A percentile compares a stretch with the other conserved stretches of the same genome.
Evolutionary conservation across 2,888 invertebrate genomes (phyloP).

Genomic region (Criorhina ranunculi): DNA sequence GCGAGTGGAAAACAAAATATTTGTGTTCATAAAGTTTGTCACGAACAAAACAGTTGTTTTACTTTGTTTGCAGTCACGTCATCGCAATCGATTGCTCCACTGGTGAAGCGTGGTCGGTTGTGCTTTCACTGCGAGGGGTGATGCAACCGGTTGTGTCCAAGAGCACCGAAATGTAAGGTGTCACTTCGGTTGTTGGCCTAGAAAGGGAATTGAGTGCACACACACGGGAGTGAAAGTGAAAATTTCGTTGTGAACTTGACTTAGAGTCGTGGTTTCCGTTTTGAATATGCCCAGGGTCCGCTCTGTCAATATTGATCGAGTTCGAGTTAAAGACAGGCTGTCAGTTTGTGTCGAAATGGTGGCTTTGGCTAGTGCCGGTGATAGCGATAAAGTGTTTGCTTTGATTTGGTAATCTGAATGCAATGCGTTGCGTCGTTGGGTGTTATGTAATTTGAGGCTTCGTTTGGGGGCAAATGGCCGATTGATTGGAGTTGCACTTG

Average conservation of each 20-base stretch:
- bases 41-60: conserved; percentile 52
- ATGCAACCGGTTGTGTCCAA: conserved; percentile 37
- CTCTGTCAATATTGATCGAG: conserved; percentile 36
- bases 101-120: conserved; percentile 4
- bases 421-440: conserved; percentile 1
- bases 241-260: conserved; percentile 66
- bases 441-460: conserved; percentile 31
- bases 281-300: neutral
- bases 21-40: conserved; percentile 36
- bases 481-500: conserved; percentile 21
- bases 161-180: conserved; percentile 7
- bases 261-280: conserved; percentile 45
- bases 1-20: conserved; percentile 44
- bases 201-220: conserved; percentile 17
- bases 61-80: conserved; percentile 37
- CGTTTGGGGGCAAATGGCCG: conserved; percentile 8
- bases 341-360: neutral
- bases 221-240: conserved; percentile 59
- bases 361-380: neutral
- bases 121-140: conserved; percentile 38
- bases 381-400: conserved; percentile 2
- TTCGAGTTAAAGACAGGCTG: conserved; percentile 5
- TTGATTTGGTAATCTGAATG: conserved; percentile 28
- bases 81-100: conserved; percentile 53
- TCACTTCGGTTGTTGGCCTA: conserved; percentile 62